Base-by-base conservation (phyloP, 2,113 vertebrate genomes). In the Caretta caretta region DNA sequence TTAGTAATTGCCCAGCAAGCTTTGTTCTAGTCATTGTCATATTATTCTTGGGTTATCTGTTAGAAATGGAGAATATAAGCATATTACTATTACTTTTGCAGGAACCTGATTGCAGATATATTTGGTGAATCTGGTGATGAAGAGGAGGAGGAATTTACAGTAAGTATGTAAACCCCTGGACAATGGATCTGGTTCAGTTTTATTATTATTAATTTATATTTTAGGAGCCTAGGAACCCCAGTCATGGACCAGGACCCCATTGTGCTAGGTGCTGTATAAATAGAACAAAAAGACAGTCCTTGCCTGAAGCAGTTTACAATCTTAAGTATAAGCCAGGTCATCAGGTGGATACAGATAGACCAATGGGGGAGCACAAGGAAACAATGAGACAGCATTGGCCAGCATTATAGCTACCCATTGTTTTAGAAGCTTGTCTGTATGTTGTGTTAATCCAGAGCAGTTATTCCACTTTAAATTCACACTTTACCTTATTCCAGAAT, bases 61-160 rank as follows among this genome's bases (percentile, higher is more conserved):
- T 80, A 85, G 35, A 83, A 89, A 94, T 56, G 29, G 76, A 31
- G 56, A 87, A 91, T 62, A 22, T 72, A 38, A 42, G 48, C 87
- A 82, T 87, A 31, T 91, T 91, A 16, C 31, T 89, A 10, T 91
- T 96, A 89, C 14, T 87, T 93, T 92, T 90, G 14, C 97, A 99
- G 99, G 98, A 99, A 99, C 96, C 99, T 99, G 98, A 99, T 99
- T 50, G 99, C 99, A 48, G 99, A 99, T 97, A 99, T 99, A 98
- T 99, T 99, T 94, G 99, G 99, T 84, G 99, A 99, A 97, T 99
- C 99, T 49, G 99, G 99, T 59, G 99, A 99, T 96, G 99, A 99
- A 96, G 99, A 99, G 75, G 99, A 98, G 87, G 99, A 99, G 94
- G 99, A 99, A 98, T 99, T 99, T 97, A 99, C 99, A 8, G 99